Conservation (phyloP, 1,140 invertebrate genomes). For the Heliothis virescens region DNA sequence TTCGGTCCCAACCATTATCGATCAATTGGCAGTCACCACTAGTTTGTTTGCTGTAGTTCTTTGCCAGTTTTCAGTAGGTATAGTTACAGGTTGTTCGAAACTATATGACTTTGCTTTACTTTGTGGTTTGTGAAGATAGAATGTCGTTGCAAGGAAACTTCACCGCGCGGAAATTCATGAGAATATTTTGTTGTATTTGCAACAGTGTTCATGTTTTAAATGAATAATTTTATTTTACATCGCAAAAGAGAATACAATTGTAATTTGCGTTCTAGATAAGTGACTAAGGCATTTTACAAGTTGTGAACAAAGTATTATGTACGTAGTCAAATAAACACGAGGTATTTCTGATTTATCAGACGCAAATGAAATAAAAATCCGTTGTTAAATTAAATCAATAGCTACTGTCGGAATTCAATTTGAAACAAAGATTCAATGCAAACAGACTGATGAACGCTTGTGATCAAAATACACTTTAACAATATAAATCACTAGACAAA, state of each 20-base stretch:
- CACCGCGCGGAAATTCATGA: background rate
- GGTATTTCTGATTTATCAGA: constrained; percentile 13
- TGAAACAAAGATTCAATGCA: constrained; percentile 46
- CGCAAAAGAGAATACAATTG: no score
- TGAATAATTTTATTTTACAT: background rate
- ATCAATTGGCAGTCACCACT: constrained; percentile 26
- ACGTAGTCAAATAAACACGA: background rate
- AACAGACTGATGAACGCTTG: constrained; percentile 40
- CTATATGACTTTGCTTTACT: constrained; percentile 1
- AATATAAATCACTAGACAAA: constrained; percentile 20
- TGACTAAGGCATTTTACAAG: no score
- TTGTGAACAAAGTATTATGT: background rate
- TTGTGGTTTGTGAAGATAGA: background rate
- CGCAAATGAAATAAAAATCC: constrained; percentile 35
- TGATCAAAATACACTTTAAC: constrained; percentile 42
- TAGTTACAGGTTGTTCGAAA: constrained; percentile 26
- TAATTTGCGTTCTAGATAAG: no score
- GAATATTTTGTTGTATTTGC: background rate
- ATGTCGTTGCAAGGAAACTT: background rate
- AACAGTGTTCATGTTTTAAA: constrained; percentile 10
- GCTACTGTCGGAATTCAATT: constrained; percentile 40
- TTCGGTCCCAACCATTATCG: constrained; percentile 31
- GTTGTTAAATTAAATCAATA: constrained; percentile 42
- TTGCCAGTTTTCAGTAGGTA: background rate
- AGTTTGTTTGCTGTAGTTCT: constrained; percentile 13